These are phyloP conservation scores for Syrphus vitripennis DNA, from an alignment of 2,888 invertebrate species.

Conservation along the genomic window DNA sequence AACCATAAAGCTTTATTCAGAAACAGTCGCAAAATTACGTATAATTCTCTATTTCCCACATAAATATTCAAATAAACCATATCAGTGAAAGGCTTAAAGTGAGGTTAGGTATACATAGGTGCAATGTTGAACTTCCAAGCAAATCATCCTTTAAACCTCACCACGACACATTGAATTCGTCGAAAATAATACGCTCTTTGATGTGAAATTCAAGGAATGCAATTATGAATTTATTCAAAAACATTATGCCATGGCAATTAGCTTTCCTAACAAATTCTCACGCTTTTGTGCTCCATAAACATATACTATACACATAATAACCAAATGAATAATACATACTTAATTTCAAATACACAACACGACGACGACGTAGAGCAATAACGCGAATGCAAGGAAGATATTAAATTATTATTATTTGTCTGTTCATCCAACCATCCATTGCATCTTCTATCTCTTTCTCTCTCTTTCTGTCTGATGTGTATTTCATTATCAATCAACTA, in stretches of 20 bases:
- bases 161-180: no score
- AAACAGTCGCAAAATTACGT: no score
- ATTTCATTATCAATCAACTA: conserved; percentile 32
- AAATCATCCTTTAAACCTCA: not conserved
- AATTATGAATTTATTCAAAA: conserved; percentile 8
- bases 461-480: not conserved
- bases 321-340: not conserved
- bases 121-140: not conserved
- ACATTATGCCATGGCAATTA: conserved; percentile 10
- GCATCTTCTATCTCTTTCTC: not conserved
- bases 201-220: not conserved
- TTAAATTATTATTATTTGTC: conserved; percentile 29
- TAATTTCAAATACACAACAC: not conserved
- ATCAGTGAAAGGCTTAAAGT: no score
- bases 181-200: not conserved
- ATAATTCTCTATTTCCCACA: no score
- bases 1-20: no score
- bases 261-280: conserved; percentile 9
- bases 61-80: no score
- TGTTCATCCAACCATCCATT: conserved; percentile 24
- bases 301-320: not conserved
- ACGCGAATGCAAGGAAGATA: not conserved
- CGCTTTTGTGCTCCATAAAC: not conserved
- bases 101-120: no score
- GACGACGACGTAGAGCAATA: not conserved